A percentile compares a stretch with the other conserved stretches of the same genome.
phyloP scores from a whole-genome alignment of 2,797 vertebrate species.

The Chiropotes sagulatus region DNA sequence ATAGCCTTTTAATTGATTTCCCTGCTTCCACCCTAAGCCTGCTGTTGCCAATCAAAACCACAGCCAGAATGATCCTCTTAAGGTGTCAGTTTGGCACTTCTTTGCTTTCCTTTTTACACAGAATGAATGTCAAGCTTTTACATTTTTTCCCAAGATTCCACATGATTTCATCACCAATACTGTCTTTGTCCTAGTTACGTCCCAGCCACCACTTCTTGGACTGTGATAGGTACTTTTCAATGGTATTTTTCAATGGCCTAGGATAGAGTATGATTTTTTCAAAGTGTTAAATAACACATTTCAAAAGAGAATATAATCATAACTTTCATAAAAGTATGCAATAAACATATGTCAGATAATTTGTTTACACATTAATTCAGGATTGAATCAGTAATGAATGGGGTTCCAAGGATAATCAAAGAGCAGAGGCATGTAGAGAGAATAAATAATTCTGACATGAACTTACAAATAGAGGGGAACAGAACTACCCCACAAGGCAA shows the following conservation, averaged over 20 bases:
- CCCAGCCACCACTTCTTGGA: neutral
- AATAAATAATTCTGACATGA: neutral
- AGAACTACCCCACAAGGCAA: neutral
- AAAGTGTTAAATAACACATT: neutral
- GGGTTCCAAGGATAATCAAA: neutral
- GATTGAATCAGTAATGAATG: neutral
- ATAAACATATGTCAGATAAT: neutral
- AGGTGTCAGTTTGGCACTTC: neutral
- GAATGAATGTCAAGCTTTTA: neutral
- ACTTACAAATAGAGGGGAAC: neutral
- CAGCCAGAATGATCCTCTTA: neutral
- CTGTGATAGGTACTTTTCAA: neutral
- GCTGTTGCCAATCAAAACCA: neutral
- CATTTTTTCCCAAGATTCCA: neutral
- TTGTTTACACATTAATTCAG: neutral
- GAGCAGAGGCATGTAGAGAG: neutral
- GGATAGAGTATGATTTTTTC: neutral
- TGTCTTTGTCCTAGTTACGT: neutral
- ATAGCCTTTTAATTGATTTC: constrained; percentile 48
- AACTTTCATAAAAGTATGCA: neutral
- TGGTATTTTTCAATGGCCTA: neutral
- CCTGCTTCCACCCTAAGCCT: neutral
- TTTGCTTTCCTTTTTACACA: neutral
- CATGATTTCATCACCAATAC: neutral
- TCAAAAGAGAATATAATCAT: neutral